These are phyloP conservation scores for Thymelicus sylvestris DNA, from an alignment of 2,888 invertebrate species.

Conservation along the genomic window DNA sequence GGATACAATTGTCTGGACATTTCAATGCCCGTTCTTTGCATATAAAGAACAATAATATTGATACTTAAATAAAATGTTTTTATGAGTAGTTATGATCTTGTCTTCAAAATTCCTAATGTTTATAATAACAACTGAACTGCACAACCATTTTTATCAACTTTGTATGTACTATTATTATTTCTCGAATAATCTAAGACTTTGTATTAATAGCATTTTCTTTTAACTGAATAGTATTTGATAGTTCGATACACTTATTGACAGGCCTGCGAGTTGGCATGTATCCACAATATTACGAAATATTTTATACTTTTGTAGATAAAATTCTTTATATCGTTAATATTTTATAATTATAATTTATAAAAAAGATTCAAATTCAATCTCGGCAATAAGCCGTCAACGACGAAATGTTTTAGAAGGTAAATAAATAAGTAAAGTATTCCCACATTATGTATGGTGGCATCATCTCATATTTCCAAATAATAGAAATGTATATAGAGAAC, in stretches of 20 bases:
- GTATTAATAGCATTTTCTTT: neutral
- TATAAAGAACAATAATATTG: too few species aligned
- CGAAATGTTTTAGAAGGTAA: neutral
- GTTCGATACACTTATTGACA: neutral
- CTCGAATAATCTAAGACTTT: constrained; percentile 24
- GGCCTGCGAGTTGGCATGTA: neutral
- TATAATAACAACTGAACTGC: neutral
- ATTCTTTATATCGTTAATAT: too few species aligned
- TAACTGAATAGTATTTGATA: constrained; percentile 7
- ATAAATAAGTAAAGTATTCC: neutral
- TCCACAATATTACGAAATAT: neutral
- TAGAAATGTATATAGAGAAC: neutral
- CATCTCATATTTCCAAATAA: neutral
- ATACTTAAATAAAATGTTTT: too few species aligned
- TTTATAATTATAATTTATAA: too few species aligned
- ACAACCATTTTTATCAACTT: neutral
- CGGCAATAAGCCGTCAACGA: neutral
- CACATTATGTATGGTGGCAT: neutral
- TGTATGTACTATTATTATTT: neutral
- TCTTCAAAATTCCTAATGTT: neutral
- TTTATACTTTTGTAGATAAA: constrained; percentile 4
- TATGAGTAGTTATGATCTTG: neutral
- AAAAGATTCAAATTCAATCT: too few species aligned
- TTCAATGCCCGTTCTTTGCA: too few species aligned
- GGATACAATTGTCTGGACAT: too few species aligned